Conservation (phyloP, 2,113 vertebrate species). For the Centropristis striata region DNA sequence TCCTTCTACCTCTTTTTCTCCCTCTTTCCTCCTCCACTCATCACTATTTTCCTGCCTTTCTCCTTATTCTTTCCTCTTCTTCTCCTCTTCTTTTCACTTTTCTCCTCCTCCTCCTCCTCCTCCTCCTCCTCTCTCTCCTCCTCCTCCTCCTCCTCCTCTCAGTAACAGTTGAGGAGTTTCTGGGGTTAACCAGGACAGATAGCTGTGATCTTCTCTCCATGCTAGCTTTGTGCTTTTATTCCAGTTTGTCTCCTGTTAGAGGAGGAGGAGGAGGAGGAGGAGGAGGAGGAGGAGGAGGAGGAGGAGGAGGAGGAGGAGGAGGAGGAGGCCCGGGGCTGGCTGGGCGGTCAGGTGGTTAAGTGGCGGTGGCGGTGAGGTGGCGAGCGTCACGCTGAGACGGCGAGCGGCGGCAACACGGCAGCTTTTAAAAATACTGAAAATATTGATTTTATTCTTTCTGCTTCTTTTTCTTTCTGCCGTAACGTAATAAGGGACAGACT, state of each 20-base stretch:
- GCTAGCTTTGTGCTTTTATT: slow-evolving; percentile 54
- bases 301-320: too few relatives aligned
- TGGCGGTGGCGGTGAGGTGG: slow-evolving; percentile 27
- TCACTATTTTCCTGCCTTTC: too few relatives aligned
- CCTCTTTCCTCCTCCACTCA: too few relatives aligned
- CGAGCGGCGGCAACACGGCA: slow-evolving; percentile 54
- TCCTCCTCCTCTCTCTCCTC: too few relatives aligned
- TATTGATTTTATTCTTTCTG: slow-evolving; percentile 78
- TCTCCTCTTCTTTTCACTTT: too few relatives aligned
- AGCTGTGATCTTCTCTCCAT: slow-evolving; percentile 36
- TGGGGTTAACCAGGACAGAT: slow-evolving; percentile 62
- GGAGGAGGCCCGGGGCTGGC: slow-evolving; percentile 20
- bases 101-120: too few relatives aligned
- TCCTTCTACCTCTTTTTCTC: too few relatives aligned
- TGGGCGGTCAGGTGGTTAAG: slow-evolving; percentile 53
- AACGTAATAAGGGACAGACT: slow-evolving; percentile 85
- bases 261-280: too few relatives aligned
- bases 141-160: too few relatives aligned
- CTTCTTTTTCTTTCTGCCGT: slow-evolving; percentile 73
- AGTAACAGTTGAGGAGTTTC: too few relatives aligned
- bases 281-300: too few relatives aligned
- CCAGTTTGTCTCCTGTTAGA: slow-evolving; percentile 38
- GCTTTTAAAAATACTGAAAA: slow-evolving; percentile 84
- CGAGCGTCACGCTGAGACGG: slow-evolving; percentile 61
- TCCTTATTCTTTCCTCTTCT: too few relatives aligned